These are phyloP conservation scores for Notamacropus eugenii DNA, from an alignment of 2,797 vertebrate species.

Conservation along the genomic window DNA sequence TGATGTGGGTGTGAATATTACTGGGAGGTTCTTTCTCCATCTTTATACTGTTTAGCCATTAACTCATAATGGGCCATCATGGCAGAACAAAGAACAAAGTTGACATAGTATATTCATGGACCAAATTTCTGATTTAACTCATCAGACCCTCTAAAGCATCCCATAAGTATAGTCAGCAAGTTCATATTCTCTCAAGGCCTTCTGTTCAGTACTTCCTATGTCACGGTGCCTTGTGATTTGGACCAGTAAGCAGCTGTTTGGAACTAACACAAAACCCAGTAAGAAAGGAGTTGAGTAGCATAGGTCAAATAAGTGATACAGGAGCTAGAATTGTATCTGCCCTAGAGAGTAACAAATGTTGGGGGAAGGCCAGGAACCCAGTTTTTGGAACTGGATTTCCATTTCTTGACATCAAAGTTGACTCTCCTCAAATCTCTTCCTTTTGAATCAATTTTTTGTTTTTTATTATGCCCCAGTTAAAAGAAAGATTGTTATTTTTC, in stretches of 20 bases:
- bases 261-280: not conserved
- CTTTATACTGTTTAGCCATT: not conserved
- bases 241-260: not conserved
- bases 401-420: conserved; percentile 27
- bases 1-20: not conserved
- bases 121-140: not conserved
- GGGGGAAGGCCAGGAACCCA: not conserved
- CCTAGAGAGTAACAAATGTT: not conserved
- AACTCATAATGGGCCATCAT: not conserved
- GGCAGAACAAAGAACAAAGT: not conserved
- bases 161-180: not conserved
- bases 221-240: not conserved
- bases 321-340: not conserved
- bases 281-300: not conserved
- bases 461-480: not conserved
- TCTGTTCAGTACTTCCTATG: not conserved
- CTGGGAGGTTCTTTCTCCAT: not conserved
- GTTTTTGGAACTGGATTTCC: not conserved
- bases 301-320: not conserved
- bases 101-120: not conserved
- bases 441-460: not conserved
- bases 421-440: not conserved
- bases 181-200: not conserved
- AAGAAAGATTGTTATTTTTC: not conserved
- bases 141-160: not conserved